Conservation (phyloP, 2,888 invertebrate genomes). For the Phaonia tiefii region DNA sequence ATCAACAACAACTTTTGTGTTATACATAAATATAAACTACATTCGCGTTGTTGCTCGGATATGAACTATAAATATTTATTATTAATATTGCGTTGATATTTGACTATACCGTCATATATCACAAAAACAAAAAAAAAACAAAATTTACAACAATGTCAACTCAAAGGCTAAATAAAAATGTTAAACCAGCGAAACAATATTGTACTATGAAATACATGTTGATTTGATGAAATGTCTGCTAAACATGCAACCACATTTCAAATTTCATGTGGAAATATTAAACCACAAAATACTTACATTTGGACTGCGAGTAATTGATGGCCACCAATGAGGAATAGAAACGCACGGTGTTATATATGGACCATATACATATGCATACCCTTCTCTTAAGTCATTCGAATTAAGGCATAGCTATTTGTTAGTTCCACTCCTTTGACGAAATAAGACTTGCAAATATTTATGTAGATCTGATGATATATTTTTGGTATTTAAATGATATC, state of each 20-base stretch:
- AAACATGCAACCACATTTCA: slow-evolving; percentile 54
- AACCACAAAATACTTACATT: not conserved
- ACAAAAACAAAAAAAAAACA: not conserved
- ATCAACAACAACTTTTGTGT: not conserved
- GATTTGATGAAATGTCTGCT: slow-evolving; percentile 52
- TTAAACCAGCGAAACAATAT: slow-evolving; percentile 34
- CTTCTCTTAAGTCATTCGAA: not conserved
- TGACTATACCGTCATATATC: slow-evolving; percentile 16
- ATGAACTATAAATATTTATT: slow-evolving; percentile 43
- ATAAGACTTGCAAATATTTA: slow-evolving; percentile 5
- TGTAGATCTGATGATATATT: not conserved
- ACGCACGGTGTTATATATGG: not conserved
- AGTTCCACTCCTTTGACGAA: slow-evolving; percentile 7
- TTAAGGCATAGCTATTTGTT: not conserved
- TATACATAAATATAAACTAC: not conserved
- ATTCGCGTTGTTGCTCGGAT: slow-evolving; percentile 20
- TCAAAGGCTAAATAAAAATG: slow-evolving; percentile 52
- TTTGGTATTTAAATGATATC: not conserved
- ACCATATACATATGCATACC: not conserved
- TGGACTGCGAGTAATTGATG: slow-evolving; percentile 20
- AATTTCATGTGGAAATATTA: slow-evolving; percentile 36
- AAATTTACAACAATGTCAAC: slow-evolving; percentile 48
- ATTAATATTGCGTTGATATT: slow-evolving; percentile 33
- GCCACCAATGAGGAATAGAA: not conserved
- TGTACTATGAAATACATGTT: slow-evolving; percentile 53